Evolutionary conservation across 2,888 invertebrate species (phyloP).

Genomic region (Tetragnatha montana): DNA sequence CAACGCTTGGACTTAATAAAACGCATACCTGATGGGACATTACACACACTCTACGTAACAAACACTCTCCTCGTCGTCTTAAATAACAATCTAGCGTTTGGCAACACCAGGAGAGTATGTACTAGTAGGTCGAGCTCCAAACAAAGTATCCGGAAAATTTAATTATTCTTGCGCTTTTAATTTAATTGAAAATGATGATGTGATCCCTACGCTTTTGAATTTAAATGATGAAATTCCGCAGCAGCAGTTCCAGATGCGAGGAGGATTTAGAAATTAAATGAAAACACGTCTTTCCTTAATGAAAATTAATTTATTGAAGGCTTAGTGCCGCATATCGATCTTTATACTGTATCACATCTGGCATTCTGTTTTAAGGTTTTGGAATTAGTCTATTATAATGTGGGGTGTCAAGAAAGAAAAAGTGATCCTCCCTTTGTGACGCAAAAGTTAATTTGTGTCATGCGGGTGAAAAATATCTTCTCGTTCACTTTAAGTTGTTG

Average conservation of each 20-base stretch:
- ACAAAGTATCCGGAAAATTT: neutral
- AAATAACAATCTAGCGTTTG: neutral
- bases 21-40: neutral
- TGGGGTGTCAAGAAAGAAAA: neutral
- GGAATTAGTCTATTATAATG: neutral
- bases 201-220: neutral
- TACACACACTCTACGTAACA: neutral
- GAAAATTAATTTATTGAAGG: constrained; percentile 1
- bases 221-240: constrained; percentile 1
- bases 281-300: neutral
- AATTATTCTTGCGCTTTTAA: neutral
- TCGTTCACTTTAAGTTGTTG: too few species aligned
- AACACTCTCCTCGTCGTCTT: neutral
- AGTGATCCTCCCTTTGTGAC: neutral
- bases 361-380: neutral
- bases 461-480: neutral
- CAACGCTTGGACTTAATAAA: neutral
- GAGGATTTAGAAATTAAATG: neutral
- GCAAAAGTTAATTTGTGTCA: neutral
- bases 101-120: neutral
- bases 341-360: neutral
- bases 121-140: neutral
- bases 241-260: neutral
- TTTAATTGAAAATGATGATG: constrained; percentile 1
- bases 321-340: neutral